Evolutionary conservation across 2,797 vertebrate species (phyloP).

Genomic region (Morelia viridis): DNA sequence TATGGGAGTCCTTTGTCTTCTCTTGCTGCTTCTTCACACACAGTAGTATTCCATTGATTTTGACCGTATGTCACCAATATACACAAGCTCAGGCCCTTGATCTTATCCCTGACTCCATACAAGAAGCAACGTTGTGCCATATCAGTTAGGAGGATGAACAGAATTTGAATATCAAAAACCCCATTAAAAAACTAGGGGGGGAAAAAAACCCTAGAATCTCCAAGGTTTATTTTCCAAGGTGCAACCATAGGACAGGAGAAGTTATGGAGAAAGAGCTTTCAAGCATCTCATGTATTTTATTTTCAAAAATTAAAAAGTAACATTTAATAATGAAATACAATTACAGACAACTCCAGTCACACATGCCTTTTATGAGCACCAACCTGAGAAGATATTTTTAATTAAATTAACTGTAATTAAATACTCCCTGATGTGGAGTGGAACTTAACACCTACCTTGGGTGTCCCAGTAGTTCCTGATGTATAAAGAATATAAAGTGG

Average conservation of each 20-base stretch:
- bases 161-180: not conserved
- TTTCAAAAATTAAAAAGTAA: constrained; percentile 23
- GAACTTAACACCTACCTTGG: constrained; percentile 81
- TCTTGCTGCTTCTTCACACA: not conserved
- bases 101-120: not conserved
- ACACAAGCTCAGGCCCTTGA: not conserved
- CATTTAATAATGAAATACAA: constrained; percentile 9
- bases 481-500: constrained; percentile 96
- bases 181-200: not conserved
- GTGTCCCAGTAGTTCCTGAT: constrained; percentile 92
- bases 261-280: not conserved
- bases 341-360: constrained; percentile 32
- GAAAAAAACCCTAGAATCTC: not conserved
- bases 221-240: not conserved
- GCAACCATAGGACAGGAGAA: not conserved
- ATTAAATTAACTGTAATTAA: constrained; percentile 34
- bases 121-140: not conserved
- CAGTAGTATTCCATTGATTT: not conserved
- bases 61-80: not conserved
- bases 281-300: too few relatives aligned
- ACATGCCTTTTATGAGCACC: constrained; percentile 10
- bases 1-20: not conserved
- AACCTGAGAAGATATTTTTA: constrained; percentile 35
- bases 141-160: not conserved
- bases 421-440: constrained; percentile 31